Percentiles rank a stretch among this genome's conserved stretches.
phyloP scores from a whole-genome alignment of 2,797 vertebrate species.

The Coracias cyanogaster region DNA sequence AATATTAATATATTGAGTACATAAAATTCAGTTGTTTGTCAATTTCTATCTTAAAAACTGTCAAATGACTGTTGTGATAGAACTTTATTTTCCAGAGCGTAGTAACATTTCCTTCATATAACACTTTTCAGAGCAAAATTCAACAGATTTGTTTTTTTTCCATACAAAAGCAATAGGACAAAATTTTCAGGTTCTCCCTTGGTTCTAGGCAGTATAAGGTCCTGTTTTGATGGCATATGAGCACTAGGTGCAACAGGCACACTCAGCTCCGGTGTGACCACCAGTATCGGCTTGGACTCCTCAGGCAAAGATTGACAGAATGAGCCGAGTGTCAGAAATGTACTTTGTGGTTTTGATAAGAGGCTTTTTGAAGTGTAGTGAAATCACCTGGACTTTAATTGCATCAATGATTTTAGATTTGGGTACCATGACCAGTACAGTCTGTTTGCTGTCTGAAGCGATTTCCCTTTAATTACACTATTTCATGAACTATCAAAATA shows the following conservation, averaged over 20 bases:
- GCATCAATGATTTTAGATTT: background rate
- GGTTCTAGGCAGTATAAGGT: background rate
- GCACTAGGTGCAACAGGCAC: rapidly evolving
- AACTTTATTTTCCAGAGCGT: background rate
- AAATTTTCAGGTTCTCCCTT: background rate
- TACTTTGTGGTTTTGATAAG: background rate
- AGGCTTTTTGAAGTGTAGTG: background rate
- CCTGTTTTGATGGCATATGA: background rate
- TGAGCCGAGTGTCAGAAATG: background rate
- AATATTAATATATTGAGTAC: background rate
- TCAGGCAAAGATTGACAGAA: background rate
- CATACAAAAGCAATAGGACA: rapidly evolving
- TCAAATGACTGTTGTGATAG: background rate
- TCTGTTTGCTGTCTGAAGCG: background rate
- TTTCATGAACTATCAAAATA: background rate
- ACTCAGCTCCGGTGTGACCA: rapidly evolving
- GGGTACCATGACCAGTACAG: background rate
- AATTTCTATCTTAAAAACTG: background rate
- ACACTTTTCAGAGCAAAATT: background rate
- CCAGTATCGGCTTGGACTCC: background rate
- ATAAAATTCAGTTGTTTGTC: background rate
- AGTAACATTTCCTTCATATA: rapidly evolving
- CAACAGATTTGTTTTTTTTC: background rate
- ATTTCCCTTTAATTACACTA: background rate
- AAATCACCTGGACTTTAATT: background rate